phyloP scores from a whole-genome alignment of 2,797 vertebrate species.

The Crenichthys baileyi region DNA sequence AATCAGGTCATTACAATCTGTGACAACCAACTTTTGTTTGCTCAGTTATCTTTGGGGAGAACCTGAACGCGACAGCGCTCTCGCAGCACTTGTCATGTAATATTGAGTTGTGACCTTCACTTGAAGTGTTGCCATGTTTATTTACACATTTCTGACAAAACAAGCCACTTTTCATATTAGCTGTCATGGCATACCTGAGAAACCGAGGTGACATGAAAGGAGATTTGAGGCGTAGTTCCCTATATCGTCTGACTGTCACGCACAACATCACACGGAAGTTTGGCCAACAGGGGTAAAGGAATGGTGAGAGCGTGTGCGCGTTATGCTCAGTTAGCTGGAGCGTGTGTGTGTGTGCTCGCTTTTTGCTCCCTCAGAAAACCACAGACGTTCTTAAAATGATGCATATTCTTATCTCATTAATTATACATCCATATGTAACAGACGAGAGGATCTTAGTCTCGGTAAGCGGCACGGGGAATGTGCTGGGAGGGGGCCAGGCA shows the following conservation, averaged over 20 bases:
- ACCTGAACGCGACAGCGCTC: constrained; percentile 67
- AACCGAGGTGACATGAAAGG: constrained; percentile 79
- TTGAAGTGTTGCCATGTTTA: constrained; percentile 83
- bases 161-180: constrained; percentile 83
- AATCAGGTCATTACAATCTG: constrained; percentile 80
- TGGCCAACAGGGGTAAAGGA: constrained; percentile 63
- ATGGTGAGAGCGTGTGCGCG: constrained; percentile 38
- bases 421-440: constrained; percentile 86
- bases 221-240: constrained; percentile 60
- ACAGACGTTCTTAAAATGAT: constrained; percentile 80
- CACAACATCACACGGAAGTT: constrained; percentile 72
- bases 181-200: constrained; percentile 75
- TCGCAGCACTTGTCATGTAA: constrained; percentile 77
- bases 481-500: constrained; percentile 68
- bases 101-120: constrained; percentile 82
- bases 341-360: constrained; percentile 11
- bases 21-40: constrained; percentile 82
- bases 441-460: constrained; percentile 83
- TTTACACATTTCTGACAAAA: constrained; percentile 83
- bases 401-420: constrained; percentile 84
- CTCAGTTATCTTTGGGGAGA: constrained; percentile 79
- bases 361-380: constrained; percentile 57
- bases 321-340: constrained; percentile 30
- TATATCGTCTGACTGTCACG: constrained; percentile 69
- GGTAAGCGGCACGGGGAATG: constrained; percentile 78